These are phyloP conservation scores for Synanthedon tipuliformis DNA, from an alignment of 2,888 invertebrate species.

Conservation along the genomic window DNA sequence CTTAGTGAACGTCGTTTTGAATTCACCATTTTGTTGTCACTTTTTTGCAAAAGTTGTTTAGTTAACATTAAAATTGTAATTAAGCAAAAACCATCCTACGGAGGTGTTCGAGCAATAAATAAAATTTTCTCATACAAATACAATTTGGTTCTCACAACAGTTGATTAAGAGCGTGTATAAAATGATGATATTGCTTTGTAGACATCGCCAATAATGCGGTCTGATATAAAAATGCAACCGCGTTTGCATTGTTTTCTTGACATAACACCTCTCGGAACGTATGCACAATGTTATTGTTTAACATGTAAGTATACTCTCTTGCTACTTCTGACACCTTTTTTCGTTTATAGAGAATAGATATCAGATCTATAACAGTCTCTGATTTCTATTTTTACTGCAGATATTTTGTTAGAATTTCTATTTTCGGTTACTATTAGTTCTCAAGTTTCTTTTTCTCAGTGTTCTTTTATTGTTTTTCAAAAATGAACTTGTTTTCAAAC, in stretches of 20 bases:
- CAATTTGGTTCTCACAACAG: conserved; percentile 45
- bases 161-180: conserved; percentile 35
- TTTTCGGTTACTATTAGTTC: no score
- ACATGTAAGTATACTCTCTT: no score
- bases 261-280: not conserved
- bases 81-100: conserved; percentile 18
- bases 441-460: no score
- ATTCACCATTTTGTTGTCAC: conserved; percentile 24
- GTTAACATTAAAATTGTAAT: not conserved
- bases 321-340: no score
- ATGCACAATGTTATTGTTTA: conserved; percentile 1
- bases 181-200: conserved; percentile 23
- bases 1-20: conserved; percentile 16
- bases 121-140: conserved; percentile 40
- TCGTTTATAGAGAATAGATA: no score
- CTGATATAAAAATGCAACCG: conserved; percentile 8
- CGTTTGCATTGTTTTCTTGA: conserved; percentile 8
- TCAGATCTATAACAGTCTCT: no score
- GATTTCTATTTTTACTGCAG: no score
- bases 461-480: no score
- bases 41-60: conserved; percentile 14
- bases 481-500: no score
- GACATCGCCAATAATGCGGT: conserved; percentile 12
- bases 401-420: no score
- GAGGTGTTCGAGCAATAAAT: conserved; percentile 28